These are phyloP conservation scores for Rutilus rutilus DNA, from an alignment of 2,113 vertebrate genomes.

Conservation along the genomic window DNA sequence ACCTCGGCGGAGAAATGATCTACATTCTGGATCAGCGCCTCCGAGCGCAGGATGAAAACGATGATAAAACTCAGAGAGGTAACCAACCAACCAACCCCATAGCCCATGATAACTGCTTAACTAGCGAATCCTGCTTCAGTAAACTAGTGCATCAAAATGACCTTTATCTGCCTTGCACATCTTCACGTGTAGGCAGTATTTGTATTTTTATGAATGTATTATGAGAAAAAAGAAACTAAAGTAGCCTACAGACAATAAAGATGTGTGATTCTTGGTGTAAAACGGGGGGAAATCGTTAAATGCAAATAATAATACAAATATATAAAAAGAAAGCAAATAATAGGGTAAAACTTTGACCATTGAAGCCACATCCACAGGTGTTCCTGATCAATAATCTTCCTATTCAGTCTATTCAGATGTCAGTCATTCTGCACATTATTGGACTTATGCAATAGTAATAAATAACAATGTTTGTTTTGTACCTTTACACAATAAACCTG, in stretches of 20 bases:
- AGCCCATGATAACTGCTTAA: background rate
- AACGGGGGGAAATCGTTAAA: background rate
- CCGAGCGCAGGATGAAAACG: constrained; percentile 81
- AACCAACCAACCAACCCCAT: constrained; percentile 36
- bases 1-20: constrained; percentile 93
- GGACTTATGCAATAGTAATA: background rate
- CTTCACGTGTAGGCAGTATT: background rate
- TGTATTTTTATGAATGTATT: background rate
- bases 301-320: background rate
- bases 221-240: background rate
- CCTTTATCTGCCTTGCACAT: background rate
- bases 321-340: background rate
- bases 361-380: background rate
- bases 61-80: constrained; percentile 88
- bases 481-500: too few species aligned
- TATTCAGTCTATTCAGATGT: background rate
- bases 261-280: background rate
- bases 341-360: background rate
- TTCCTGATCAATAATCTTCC: background rate
- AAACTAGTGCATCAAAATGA: background rate
- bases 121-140: background rate
- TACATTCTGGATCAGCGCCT: constrained; percentile 93
- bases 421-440: background rate
- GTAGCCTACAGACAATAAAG: background rate
- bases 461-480: too few species aligned